These are phyloP conservation scores for Limnephilus lunatus DNA, from an alignment of 2,888 invertebrate genomes.

Conservation along the genomic window DNA sequence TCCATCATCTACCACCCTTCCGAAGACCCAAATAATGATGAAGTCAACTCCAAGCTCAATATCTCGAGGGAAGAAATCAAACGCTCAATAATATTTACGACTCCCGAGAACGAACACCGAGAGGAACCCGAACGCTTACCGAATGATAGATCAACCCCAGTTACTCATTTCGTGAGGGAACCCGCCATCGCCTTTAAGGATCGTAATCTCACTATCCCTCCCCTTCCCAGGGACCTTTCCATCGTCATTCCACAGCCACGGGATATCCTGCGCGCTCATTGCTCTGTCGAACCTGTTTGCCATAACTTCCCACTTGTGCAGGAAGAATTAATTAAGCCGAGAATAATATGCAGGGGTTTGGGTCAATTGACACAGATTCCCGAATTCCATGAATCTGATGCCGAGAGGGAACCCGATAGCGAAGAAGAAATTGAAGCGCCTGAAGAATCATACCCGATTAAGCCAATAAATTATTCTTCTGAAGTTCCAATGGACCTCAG, in stretches of 20 bases:
- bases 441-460: slow-evolving; percentile 46
- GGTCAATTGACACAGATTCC: slow-evolving; percentile 79
- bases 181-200: slow-evolving; percentile 66
- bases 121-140: slow-evolving; percentile 69
- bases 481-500: slow-evolving; percentile 83
- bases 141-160: slow-evolving; percentile 72
- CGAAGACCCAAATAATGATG: slow-evolving; percentile 89
- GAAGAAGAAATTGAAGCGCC: slow-evolving; percentile 69
- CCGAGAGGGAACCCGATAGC: slow-evolving; percentile 74
- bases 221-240: slow-evolving; percentile 69
- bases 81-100: slow-evolving; percentile 77
- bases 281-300: slow-evolving; percentile 57
- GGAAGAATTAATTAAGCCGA: slow-evolving; percentile 73
- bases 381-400: slow-evolving; percentile 72
- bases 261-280: slow-evolving; percentile 69
- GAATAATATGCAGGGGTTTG: slow-evolving; percentile 81
- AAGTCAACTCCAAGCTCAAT: slow-evolving; percentile 77
- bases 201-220: slow-evolving; percentile 59
- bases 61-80: slow-evolving; percentile 77
- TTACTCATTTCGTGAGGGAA: slow-evolving; percentile 72
- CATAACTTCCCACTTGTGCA: slow-evolving; percentile 71
- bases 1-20: slow-evolving; percentile 92
- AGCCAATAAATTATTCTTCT: slow-evolving; percentile 50
- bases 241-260: slow-evolving; percentile 67
- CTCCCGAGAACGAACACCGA: slow-evolving; percentile 76